Evolutionary conservation across 2,888 invertebrate species (phyloP).

Genomic region (Allygus modestus): DNA sequence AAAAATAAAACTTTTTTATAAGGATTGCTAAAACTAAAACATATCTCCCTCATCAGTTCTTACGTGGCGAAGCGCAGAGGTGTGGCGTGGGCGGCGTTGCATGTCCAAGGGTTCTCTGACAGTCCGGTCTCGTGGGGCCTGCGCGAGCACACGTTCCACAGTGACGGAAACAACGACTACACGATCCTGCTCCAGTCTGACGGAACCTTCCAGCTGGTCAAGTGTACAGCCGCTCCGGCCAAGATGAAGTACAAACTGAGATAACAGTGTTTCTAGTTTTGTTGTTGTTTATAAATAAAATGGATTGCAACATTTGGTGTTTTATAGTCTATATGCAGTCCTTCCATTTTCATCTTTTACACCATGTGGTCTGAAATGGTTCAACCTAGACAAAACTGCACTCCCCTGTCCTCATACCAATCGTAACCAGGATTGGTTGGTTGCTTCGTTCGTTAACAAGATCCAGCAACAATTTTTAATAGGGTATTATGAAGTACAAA

Average conservation of each 20-base stretch:
- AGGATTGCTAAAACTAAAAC: no score
- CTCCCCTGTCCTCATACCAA: no score
- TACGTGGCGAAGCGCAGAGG: constrained; percentile 42
- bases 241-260: constrained; percentile 36
- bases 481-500: no score
- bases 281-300: no score
- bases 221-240: background rate
- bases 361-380: no score
- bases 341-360: background rate
- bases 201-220: constrained; percentile 73
- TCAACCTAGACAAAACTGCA: no score
- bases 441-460: no score
- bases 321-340: no score
- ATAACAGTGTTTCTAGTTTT: background rate
- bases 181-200: constrained; percentile 74
- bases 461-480: no score
- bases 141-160: constrained; percentile 75
- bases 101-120: constrained; percentile 79
- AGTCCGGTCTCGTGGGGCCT: constrained; percentile 76
- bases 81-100: constrained; percentile 75
- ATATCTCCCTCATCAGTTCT: background rate
- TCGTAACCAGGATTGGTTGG: no score
- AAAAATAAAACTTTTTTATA: no score
- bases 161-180: constrained; percentile 77
- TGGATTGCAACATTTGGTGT: no score